phyloP scores from a whole-genome alignment of 1,140 invertebrate genomes.

The Zaprionus ghesquierei region DNA sequence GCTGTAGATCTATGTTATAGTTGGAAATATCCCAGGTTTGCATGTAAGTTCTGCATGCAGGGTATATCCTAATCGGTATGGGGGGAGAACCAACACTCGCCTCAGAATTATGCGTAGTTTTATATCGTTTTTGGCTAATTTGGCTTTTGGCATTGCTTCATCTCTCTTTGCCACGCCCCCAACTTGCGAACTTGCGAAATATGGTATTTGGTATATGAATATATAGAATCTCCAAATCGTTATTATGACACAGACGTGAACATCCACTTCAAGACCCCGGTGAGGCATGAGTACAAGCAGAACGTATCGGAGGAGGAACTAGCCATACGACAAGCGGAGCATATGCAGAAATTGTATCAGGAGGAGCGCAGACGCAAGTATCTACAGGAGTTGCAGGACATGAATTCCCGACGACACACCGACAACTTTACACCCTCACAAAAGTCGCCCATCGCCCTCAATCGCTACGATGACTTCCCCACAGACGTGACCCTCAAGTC shows the following conservation, averaged over 20 bases:
- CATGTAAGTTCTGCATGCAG: not conserved
- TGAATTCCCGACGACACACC: constrained; percentile 93
- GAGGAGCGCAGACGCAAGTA: constrained; percentile 94
- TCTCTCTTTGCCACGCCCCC: constrained; percentile 26
- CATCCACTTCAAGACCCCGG: constrained; percentile 94
- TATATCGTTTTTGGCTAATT: not conserved
- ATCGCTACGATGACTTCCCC: constrained; percentile 94
- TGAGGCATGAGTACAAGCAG: constrained; percentile 92
- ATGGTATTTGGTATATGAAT: not conserved
- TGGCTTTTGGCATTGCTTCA: constrained; percentile 22
- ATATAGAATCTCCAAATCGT: constrained; percentile 89
- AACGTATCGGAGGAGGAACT: constrained; percentile 92
- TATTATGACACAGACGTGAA: constrained; percentile 96
- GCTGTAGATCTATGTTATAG: not conserved
- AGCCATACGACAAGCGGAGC: constrained; percentile 91
- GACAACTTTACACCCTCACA: constrained; percentile 96
- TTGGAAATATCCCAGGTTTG: not conserved
- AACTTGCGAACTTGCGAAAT: not conserved
- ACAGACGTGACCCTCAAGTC: constrained; percentile 85
- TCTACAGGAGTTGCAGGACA: constrained; percentile 93
- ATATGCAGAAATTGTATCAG: constrained; percentile 94
- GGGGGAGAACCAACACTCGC: constrained; percentile 4
- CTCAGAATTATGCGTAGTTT: not conserved
- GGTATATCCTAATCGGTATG: not conserved
- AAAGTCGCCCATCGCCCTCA: constrained; percentile 95